Evolutionary conservation across 2,888 invertebrate genomes (phyloP), one percentile per base, ranked within the genome.

Genomic region (Lasioglossum leucozonium): DNA sequence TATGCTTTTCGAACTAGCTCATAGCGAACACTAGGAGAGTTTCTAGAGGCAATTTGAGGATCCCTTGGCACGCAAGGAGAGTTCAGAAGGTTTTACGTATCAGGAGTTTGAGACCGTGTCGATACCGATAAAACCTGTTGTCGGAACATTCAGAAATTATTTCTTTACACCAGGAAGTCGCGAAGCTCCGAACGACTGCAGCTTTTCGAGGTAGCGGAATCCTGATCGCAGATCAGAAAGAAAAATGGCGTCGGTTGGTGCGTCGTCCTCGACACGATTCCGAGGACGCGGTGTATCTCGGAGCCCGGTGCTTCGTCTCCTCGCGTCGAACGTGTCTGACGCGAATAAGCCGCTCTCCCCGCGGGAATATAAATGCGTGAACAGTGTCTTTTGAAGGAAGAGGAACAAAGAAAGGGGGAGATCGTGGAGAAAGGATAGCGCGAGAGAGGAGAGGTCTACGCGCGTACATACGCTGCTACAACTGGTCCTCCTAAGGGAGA

Each of bases 291-390:
- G 26, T 86, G 89, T 90, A 89, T 80, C 84, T 80, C 84, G 89
- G 81, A 75, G 81, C 77, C 34, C 55, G 47, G 40, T 77, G 37
- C 47, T 72, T 44, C 71, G 55, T 79, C 78, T 51, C 40, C 22
- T n/a, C 40, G 55, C 79, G 74, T 82, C 72, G 85, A 87, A 85
- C 91, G 88, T 89, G 74, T 51, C 91, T 91, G 91, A 92, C 89
- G 92, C 91, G 91, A 92, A 92, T 90, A 92, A 92, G 91, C 92
- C 88, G 82, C 87, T 85, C 77, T 72, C 86, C 30, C 86, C 85
- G 87, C 88, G 87, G 88, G 91, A 91, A 92, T 92, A 92, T 92
- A 93, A 94, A 93, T 93, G 92, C 91, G 89, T 76, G 92, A 93
- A 92, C 91, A 93, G 92, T 93, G 92, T 91, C 87, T 87, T 76